Percentiles rank a stretch among this genome's conserved stretches.
Conservation (phyloP, 2,113 vertebrate species). For the Delphinus delphis region DNA sequence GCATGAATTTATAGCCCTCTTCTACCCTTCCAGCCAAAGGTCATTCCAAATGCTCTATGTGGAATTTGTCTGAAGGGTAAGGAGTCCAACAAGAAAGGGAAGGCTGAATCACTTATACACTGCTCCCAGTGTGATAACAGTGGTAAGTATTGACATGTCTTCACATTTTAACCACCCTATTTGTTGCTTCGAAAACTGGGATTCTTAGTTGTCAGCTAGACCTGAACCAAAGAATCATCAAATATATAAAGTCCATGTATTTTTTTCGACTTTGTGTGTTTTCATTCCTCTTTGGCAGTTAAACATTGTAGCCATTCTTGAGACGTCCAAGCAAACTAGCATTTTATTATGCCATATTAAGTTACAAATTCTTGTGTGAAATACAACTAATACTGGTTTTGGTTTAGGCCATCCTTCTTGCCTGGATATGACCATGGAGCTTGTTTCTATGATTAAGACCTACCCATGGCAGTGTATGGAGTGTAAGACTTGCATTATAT, state of each 20-base stretch:
- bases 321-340: conserved; percentile 39
- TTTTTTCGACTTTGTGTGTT: conserved; percentile 8
- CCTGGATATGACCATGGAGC: conserved; percentile 94
- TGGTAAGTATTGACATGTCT: conserved; percentile 88
- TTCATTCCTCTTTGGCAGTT: neutral
- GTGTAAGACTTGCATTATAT: conserved; percentile 97
- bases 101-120: conserved; percentile 97
- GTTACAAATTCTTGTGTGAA: conserved; percentile 60
- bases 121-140: conserved; percentile 99
- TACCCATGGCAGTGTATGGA: conserved; percentile 99
- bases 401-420: conserved; percentile 97
- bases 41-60: conserved; percentile 99
- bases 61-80: conserved; percentile 99
- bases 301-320: conserved; percentile 8
- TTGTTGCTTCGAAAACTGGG: neutral
- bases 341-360: conserved; percentile 37
- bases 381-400: conserved; percentile 79
- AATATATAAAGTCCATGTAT: neutral
- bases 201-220: neutral
- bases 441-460: conserved; percentile 95
- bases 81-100: conserved; percentile 98
- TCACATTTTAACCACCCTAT: neutral
- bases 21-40: conserved; percentile 99
- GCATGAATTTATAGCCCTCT: conserved; percentile 97
- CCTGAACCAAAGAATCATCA: neutral